Evolutionary conservation across 2,113 vertebrate species (phyloP), one percentile per base, ranked within the genome.

Genomic region (Machaerirhynchus nigripectus): DNA sequence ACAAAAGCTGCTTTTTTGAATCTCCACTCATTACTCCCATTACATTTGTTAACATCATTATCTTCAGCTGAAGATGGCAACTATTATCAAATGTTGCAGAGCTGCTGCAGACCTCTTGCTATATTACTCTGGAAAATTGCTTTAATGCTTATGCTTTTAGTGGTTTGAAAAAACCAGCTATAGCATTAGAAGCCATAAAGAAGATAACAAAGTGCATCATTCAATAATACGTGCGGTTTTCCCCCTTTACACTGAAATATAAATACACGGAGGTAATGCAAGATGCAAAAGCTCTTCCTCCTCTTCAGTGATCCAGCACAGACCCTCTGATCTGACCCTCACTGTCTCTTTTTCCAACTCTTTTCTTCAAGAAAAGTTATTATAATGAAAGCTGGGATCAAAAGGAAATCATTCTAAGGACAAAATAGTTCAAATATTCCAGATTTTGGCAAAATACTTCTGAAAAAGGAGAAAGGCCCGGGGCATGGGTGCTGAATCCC

Each of bases 31-130:
- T 98, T 97, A 98, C 97, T 97, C 97, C 97, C 96, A 91, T 98
- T 97, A 98, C 97, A 97, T 98, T 97, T 96, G 98, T 98, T 98
- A 98, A 97, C 97, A 97, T 97, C 97, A 96, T 98, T 98, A 98
- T 98, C 96, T 96, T 95, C 95, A 84, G 96, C 96, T 85, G 94
- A 97, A 97, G 97, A 97, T 96, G 97, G 97, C 95, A 97, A 97
- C 97, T 96, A 96, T 97, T 97, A 98, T 96, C 97, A 95, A 96
- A 95, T 85, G 97, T 91, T 96, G 97, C 96, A n/a, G 88, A 15
- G 96, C 95, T 94, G 97, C 94, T 95, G 93, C 91, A 97, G 97
- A 95, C 97, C 94, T 97, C 96, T 97, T 84, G 95, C 96, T 97
- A 84, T 96, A 97, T 98, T 97, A 94, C 97, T 96, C 97, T 50